Percentiles rank a stretch among this genome's conserved stretches.
Evolutionary conservation across 2,113 vertebrate species (phyloP).

Genomic region (Rhea americana): DNA sequence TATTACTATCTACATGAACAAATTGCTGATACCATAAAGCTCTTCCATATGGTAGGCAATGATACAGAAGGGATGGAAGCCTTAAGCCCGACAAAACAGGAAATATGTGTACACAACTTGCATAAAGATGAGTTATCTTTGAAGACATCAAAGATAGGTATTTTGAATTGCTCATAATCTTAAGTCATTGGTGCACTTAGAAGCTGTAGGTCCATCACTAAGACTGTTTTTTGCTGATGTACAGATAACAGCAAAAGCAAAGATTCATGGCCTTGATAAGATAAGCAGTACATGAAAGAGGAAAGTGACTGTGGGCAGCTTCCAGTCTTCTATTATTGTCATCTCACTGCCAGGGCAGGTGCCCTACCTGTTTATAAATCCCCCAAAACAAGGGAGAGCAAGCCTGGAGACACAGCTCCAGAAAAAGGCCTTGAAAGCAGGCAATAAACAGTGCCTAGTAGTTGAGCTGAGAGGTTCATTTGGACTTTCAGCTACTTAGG

Average conservation of each 20-base stretch:
- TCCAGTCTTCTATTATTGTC: not conserved
- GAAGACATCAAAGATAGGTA: not conserved
- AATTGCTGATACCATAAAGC: not conserved
- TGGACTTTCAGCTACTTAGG: not conserved
- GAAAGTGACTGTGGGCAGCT: not conserved
- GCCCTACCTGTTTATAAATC: not conserved
- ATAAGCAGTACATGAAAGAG: accelerated
- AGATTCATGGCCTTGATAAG: not conserved
- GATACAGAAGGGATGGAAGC: not conserved
- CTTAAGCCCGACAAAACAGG: not conserved
- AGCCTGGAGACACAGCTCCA: not conserved
- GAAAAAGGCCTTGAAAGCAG: not conserved
- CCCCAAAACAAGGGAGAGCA: too few species aligned
- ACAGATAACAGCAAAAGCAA: not conserved
- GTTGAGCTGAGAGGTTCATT: not conserved
- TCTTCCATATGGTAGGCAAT: not conserved
- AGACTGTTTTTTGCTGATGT: not conserved
- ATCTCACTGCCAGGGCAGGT: not conserved
- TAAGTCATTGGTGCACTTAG: not conserved
- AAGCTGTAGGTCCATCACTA: not conserved
- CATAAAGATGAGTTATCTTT: not conserved
- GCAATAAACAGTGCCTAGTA: not conserved
- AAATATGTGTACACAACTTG: not conserved
- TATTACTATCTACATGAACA: not conserved
- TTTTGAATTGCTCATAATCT: not conserved